These are phyloP conservation scores for Motacilla tschutschensis DNA, from an alignment of 2,113 vertebrate species.

Conservation along the genomic window DNA sequence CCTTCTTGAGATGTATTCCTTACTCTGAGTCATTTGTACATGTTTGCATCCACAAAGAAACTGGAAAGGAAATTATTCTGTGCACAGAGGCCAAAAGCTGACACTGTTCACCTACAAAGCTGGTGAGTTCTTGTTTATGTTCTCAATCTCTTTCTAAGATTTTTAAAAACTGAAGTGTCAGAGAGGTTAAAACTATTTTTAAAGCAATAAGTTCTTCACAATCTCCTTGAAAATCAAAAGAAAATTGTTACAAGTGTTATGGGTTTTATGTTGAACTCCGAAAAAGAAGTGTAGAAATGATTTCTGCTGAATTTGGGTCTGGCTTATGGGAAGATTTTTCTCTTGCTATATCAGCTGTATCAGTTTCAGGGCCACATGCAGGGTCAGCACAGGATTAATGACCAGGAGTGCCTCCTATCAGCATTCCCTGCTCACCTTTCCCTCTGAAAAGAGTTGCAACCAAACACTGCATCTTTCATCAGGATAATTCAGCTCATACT, in stretches of 20 bases:
- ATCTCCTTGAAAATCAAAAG: conserved; percentile 34
- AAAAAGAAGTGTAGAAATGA: neutral
- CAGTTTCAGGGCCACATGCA: neutral
- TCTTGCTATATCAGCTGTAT: neutral
- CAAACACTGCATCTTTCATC: neutral
- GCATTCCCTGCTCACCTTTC: neutral
- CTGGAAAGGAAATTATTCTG: neutral
- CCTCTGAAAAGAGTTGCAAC: neutral
- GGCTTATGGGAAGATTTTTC: neutral
- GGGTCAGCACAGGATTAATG: neutral
- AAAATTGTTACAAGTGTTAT: conserved; percentile 3
- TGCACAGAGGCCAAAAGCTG: neutral
- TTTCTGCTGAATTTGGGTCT: neutral
- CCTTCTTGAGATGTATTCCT: neutral
- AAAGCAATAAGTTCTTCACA: conserved; percentile 20
- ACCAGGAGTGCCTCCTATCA: neutral
- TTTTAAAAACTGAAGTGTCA: conserved; percentile 28
- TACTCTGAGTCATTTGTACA: neutral
- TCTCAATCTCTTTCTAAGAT: neutral
- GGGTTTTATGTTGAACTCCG: neutral
- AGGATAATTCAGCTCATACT: neutral
- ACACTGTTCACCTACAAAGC: neutral
- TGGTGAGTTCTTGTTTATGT: neutral
- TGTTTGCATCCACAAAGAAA: neutral
- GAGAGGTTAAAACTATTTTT: conserved; percentile 39